Evolutionary conservation across 2,797 vertebrate species (phyloP), one percentile per base, ranked within the genome.

Genomic region (Glyptemys insculpta): DNA sequence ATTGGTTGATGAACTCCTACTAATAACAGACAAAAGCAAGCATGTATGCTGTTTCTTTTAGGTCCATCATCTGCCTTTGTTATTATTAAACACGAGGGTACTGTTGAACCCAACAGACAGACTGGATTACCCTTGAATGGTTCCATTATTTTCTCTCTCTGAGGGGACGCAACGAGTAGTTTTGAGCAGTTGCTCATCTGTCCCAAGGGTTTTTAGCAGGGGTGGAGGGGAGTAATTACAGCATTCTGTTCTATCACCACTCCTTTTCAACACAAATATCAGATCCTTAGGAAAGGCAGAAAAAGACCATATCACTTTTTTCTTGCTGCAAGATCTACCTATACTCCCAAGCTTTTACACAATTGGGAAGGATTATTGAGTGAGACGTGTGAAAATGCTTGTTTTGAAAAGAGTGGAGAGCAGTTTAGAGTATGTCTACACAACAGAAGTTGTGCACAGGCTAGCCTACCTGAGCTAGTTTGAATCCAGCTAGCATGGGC

Each of bases 71-170:
- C 18, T 54, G 3, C 3, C 52, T 50, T 74, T 85, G 11, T n/a
- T 25, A 68, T 16, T 52, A 90, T 79, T 8, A 94, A 90, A 86
- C 5, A 76, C n/a, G 84, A 18, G 18, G 23, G 50, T 3, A 8
- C 21, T 3, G 14, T 6, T 68, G 31, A 93, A 91, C 31, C 2
- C 25, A 47, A 29, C 4, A 78, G 27, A 6, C 54, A 90, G 47
- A 89, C 0, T n/a, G 19, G 7, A 91, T 0, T 0, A 10, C 68
- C 2, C 5, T 79, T 49, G 6, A 76, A 7, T 1, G 2, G 23
- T 4, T 83, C 27, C 31, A 74, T 8, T 54, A 62, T 76, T 85
- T 72, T 57, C 19, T 65, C 83, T 27, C n/a, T 72, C 21, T 41
- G 68, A 23, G 10, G n/a, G 9, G 18, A 68, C n/a, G 23, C 65